phyloP scores from a whole-genome alignment of 2,113 vertebrate species.

The Microcebus jonahi region DNA sequence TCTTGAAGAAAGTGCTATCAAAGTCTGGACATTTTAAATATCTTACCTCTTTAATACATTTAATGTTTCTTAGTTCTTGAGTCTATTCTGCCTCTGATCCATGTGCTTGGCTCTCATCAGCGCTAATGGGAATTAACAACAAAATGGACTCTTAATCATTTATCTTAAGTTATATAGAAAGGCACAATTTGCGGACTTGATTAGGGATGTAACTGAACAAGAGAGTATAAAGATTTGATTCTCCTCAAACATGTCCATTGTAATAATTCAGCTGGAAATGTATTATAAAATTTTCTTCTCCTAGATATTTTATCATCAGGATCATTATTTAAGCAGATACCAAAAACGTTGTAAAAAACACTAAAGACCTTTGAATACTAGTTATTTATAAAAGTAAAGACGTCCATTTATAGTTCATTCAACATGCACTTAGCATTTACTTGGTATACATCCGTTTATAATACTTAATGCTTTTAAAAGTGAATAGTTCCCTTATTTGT shows the following conservation, averaged over 20 bases:
- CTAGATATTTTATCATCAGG: neutral
- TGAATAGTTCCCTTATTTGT: slow-evolving; percentile 7
- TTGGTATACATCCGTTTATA: neutral
- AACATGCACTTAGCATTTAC: neutral
- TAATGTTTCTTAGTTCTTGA: slow-evolving; percentile 41
- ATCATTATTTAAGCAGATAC: neutral
- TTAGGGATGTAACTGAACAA: slow-evolving; percentile 68
- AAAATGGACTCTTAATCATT: slow-evolving; percentile 77
- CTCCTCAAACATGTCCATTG: slow-evolving; percentile 47
- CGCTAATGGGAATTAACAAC: slow-evolving; percentile 75
- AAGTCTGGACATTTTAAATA: slow-evolving; percentile 42
- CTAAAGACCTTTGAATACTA: neutral
- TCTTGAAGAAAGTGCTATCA: slow-evolving; percentile 11
- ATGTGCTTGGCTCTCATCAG: slow-evolving; percentile 65
- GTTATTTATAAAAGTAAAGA: slow-evolving; percentile 2
- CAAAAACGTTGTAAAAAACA: neutral
- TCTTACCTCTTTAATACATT: slow-evolving; percentile 19
- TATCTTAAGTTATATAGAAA: slow-evolving; percentile 63
- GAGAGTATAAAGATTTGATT: slow-evolving; percentile 58
- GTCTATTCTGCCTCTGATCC: slow-evolving; percentile 46
- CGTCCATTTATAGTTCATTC: neutral
- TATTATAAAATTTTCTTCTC: slow-evolving; percentile 17
- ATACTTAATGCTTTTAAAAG: slow-evolving; percentile 18
- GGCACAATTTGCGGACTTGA: slow-evolving; percentile 66
- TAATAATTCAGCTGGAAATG: slow-evolving; percentile 51